phyloP scores from a whole-genome alignment of 2,888 invertebrate genomes.

The Ophonus ardosiacus region DNA sequence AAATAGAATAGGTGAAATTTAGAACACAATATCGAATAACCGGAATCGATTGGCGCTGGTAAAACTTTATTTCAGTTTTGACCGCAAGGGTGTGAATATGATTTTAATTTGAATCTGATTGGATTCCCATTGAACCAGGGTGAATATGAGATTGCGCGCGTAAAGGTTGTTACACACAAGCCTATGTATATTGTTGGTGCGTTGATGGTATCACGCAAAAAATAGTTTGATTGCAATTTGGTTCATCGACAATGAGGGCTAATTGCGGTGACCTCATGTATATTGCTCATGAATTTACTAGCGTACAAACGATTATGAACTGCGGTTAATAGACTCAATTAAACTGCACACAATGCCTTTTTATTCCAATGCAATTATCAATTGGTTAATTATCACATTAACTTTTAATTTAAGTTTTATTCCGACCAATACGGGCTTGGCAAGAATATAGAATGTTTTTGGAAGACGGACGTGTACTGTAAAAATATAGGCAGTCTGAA shows the following conservation, averaged over 20 bases:
- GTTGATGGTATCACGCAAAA: conserved; percentile 20
- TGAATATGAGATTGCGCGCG: conserved; percentile 12
- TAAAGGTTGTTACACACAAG: not conserved
- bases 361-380: too few relatives aligned
- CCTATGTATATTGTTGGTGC: conserved; percentile 3
- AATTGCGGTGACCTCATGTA: conserved; percentile 12
- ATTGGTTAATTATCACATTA: too few relatives aligned
- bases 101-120: conserved; percentile 42
- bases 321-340: not conserved
- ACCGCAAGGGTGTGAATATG: conserved; percentile 29
- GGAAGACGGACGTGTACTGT: too few relatives aligned
- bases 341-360: too few relatives aligned
- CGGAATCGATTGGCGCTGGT: not conserved
- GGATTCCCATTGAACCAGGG: conserved; percentile 26
- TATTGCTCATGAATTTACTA: conserved; percentile 9
- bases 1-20: not conserved
- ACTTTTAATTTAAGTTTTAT: too few relatives aligned
- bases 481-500: too few relatives aligned
- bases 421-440: too few relatives aligned
- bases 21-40: not conserved
- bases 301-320: not conserved
- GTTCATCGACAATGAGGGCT: conserved; percentile 26
- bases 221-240: conserved; percentile 35
- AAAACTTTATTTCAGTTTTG: conserved; percentile 15
- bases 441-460: too few relatives aligned